Evolutionary conservation across 2,888 invertebrate species (phyloP).

Genomic region (Melolontha melolontha): DNA sequence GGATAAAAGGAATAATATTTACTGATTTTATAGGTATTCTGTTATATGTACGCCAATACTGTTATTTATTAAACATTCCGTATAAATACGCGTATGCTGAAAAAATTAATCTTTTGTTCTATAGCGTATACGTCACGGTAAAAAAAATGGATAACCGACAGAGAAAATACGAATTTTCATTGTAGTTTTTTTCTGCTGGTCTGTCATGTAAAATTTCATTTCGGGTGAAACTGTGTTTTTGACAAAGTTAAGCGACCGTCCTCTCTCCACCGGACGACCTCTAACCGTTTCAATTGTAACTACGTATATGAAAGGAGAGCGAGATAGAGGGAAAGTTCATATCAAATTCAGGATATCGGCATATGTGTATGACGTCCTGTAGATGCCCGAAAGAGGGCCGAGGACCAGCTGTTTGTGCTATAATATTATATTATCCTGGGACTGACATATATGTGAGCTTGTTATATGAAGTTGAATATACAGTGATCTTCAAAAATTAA

Average conservation of each 20-base stretch:
- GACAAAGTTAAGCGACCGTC: constrained; percentile 47
- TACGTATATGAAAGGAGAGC: constrained; percentile 28
- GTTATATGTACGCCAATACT: neutral
- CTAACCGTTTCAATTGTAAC: constrained; percentile 24
- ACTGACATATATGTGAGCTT: constrained; percentile 55
- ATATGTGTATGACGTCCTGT: constrained; percentile 59
- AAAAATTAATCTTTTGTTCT: constrained; percentile 1
- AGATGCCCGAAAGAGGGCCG: constrained; percentile 52
- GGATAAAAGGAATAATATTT: no score
- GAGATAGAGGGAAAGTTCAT: constrained; percentile 54
- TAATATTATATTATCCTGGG: constrained; percentile 59
- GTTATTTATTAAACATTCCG: neutral
- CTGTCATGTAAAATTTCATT: constrained; percentile 45
- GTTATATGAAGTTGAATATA: constrained; percentile 35
- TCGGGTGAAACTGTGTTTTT: constrained; percentile 47
- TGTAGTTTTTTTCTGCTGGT: constrained; percentile 38
- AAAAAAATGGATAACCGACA: constrained; percentile 13
- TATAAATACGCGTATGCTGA: neutral
- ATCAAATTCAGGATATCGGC: constrained; percentile 59
- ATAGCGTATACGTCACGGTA: neutral
- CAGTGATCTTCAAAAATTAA: constrained; percentile 29
- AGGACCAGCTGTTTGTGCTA: constrained; percentile 57
- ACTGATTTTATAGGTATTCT: no score
- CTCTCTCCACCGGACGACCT: constrained; percentile 6
- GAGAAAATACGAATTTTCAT: constrained; percentile 36